A percentile compares a stretch with the other conserved stretches of the same genome.
phyloP scores from a whole-genome alignment of 2,797 vertebrate genomes.

The Anableps anableps region DNA sequence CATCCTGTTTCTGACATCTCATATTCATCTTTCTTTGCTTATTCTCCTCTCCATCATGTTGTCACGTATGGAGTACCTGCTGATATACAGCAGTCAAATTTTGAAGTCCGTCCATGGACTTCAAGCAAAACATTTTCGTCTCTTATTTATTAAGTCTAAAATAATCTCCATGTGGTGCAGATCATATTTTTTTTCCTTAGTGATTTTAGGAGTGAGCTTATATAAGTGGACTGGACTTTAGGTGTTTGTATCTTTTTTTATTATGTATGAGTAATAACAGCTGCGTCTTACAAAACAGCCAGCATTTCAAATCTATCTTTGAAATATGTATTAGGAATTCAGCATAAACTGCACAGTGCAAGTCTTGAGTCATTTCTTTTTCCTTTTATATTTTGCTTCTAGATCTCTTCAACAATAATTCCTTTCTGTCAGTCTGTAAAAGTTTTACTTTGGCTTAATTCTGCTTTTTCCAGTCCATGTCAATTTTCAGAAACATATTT shows the following conservation, averaged over 20 bases:
- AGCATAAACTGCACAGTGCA: neutral
- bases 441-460: neutral
- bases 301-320: neutral
- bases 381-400: neutral
- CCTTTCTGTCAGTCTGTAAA: neutral
- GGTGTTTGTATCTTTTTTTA: neutral
- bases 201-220: neutral
- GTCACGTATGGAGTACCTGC: slow-evolving; percentile 22
- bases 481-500: too few species aligned
- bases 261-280: neutral
- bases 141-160: neutral
- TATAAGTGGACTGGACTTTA: neutral
- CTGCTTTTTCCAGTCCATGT: neutral
- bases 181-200: neutral
- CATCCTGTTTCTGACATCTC: slow-evolving; percentile 6
- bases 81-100: neutral
- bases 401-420: neutral
- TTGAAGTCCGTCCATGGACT: neutral
- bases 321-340: neutral
- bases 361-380: neutral
- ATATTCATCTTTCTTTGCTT: slow-evolving; percentile 3
- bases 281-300: neutral
- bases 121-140: neutral
- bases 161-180: neutral
- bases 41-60: slow-evolving; percentile 18